Conservation (phyloP, 2,888 invertebrate genomes). For the Scotopteryx bipunctaria region DNA sequence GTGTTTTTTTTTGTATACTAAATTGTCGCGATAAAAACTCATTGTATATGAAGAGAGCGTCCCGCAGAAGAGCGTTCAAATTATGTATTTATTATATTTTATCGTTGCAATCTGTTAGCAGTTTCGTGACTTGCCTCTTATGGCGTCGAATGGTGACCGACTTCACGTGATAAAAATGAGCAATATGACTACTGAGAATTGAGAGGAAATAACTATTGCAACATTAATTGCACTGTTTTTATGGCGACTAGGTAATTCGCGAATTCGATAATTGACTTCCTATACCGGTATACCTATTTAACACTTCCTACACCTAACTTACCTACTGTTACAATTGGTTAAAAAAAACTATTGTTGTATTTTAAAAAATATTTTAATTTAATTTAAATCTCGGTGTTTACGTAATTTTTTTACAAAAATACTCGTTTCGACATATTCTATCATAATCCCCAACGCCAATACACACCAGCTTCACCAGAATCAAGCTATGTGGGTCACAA, state of each 20-base stretch:
- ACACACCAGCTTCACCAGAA: constrained; percentile 26
- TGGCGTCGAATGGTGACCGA: constrained; percentile 17
- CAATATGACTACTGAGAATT: constrained; percentile 20
- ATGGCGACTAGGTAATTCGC: constrained; percentile 3
- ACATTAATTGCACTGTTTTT: constrained; percentile 22
- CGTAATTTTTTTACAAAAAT: too few relatives aligned
- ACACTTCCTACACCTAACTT: background rate
- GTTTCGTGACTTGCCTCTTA: constrained; percentile 34
- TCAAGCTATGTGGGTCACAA: constrained; percentile 73
- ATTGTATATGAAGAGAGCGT: too few relatives aligned
- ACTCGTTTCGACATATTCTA: too few relatives aligned
- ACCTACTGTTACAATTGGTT: too few relatives aligned
- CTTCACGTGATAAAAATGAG: constrained; percentile 27
- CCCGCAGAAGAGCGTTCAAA: too few relatives aligned
- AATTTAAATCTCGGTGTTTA: too few relatives aligned
- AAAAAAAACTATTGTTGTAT: too few relatives aligned
- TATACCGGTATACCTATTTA: background rate
- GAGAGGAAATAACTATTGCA: constrained; percentile 18
- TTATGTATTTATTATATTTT: constrained; percentile 7
- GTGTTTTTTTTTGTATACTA: too few relatives aligned
- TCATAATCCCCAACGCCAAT: constrained; percentile 36
- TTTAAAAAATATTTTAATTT: too few relatives aligned
- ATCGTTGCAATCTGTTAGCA: constrained; percentile 18
- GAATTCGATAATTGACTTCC: constrained; percentile 18
- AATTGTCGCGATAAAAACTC: too few relatives aligned